These are phyloP conservation scores for Pygoscelis adeliae DNA, from an alignment of 2,113 vertebrate species.

Conservation along the genomic window DNA sequence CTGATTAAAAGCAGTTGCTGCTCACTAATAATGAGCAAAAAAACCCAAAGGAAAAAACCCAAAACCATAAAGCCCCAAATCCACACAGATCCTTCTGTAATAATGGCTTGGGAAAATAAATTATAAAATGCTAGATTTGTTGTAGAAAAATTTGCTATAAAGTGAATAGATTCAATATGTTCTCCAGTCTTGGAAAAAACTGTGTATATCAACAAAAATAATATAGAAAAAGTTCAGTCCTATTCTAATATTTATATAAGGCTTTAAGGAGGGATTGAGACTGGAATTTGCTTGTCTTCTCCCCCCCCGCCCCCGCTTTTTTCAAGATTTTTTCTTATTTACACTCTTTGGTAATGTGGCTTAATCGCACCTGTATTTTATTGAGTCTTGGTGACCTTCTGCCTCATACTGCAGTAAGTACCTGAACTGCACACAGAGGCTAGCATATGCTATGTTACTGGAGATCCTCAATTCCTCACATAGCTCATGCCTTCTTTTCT, in stretches of 20 bases:
- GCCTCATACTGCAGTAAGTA: neutral
- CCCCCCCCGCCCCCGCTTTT: fast-evolving
- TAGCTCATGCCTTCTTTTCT: neutral
- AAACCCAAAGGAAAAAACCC: neutral
- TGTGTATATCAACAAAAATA: neutral
- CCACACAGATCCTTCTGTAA: neutral
- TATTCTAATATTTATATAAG: neutral
- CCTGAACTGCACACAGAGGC: neutral
- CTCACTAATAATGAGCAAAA: neutral
- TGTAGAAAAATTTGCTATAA: neutral
- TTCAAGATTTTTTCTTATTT: neutral
- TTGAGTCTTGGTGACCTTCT: neutral
- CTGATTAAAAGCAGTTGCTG: neutral
- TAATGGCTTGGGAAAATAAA: neutral
- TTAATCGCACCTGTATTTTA: neutral
- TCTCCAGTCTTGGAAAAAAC: neutral
- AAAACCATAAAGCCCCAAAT: neutral
- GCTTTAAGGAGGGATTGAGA: neutral
- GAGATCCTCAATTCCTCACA: neutral
- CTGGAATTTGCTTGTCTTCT: neutral
- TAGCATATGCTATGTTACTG: neutral
- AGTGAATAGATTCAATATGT: neutral
- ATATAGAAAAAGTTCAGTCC: neutral
- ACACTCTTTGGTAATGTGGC: neutral
- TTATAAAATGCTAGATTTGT: neutral